Evolutionary conservation across 1,140 invertebrate species (phyloP).

Genomic region (Drosophila erecta): DNA sequence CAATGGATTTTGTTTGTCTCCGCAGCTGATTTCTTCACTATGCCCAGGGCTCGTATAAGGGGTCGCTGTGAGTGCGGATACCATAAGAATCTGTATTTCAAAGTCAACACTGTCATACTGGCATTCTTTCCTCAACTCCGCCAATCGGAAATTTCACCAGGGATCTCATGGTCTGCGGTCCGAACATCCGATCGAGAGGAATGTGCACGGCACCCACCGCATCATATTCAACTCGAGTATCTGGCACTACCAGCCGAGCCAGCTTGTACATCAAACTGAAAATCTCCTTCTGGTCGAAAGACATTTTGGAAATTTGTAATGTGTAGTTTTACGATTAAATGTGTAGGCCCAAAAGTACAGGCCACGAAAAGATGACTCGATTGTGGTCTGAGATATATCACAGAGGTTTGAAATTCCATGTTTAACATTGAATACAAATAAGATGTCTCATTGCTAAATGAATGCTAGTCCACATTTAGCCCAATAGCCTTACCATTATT

Average conservation of each 20-base stretch:
- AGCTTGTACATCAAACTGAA: constrained; percentile 65
- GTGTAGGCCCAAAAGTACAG: background rate
- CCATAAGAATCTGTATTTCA: background rate
- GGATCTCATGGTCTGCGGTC: constrained; percentile 97
- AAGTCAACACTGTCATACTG: constrained; percentile 86
- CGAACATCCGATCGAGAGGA: constrained; percentile 96
- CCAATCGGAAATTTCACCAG: constrained; percentile 99
- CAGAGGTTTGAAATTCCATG: no score
- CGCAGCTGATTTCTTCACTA: constrained; percentile 98
- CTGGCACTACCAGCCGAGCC: constrained; percentile 38
- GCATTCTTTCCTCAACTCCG: constrained; percentile 95
- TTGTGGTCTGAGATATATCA: background rate
- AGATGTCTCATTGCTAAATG: no score
- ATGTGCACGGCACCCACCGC: constrained; percentile 97
- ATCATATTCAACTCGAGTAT: constrained; percentile 91
- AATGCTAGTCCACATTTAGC: no score
- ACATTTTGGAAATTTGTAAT: constrained; percentile 47
- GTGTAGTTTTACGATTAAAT: background rate
- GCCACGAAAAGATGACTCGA: constrained; percentile 5
- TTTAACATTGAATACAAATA: no score
- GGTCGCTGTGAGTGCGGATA: constrained; percentile 87
- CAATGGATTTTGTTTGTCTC: constrained; percentile 96
- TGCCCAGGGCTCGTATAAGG: constrained; percentile 96
- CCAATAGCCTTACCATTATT: no score
- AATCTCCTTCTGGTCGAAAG: constrained; percentile 70